phyloP scores from a whole-genome alignment of 2,888 invertebrate species.

The Nemoura dubitans region DNA sequence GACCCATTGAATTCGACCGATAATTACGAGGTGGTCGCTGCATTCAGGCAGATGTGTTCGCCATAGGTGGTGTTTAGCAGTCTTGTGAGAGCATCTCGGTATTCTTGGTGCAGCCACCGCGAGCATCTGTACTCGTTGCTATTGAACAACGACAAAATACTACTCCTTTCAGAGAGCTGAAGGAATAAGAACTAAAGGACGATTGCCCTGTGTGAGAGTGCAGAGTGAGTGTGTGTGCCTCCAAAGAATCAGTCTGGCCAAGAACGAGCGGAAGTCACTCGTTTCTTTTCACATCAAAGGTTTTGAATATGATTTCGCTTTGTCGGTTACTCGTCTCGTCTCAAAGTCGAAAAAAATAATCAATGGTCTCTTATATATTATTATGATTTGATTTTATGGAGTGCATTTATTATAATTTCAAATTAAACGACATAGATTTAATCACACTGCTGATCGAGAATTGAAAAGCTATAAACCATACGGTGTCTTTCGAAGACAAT shows the following conservation, averaged over 20 bases:
- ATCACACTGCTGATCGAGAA: neutral
- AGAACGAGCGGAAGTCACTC: slow-evolving; percentile 24
- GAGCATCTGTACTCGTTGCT: slow-evolving; percentile 20
- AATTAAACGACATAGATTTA: neutral
- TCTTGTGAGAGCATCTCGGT: neutral
- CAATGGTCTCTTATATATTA: neutral
- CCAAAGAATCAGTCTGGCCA: slow-evolving; percentile 25
- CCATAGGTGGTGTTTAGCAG: slow-evolving; percentile 10
- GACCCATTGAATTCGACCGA: neutral
- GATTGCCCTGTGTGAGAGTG: neutral
- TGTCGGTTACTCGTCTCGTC: slow-evolving; percentile 25
- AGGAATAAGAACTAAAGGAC: slow-evolving; percentile 24
- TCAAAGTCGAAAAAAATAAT: neutral
- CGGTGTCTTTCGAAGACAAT: neutral
- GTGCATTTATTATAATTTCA: neutral
- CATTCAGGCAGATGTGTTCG: slow-evolving; percentile 16
- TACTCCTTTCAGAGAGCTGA: neutral
- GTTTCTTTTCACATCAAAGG: slow-evolving; percentile 25
- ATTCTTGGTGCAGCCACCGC: neutral
- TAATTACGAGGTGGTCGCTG: neutral
- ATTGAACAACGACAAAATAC: slow-evolving; percentile 30
- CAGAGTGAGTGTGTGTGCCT: neutral
- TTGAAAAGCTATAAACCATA: neutral
- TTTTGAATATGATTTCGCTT: slow-evolving; percentile 20
- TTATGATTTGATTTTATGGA: slow-evolving; percentile 5